Evolutionary conservation across 2,113 vertebrate genomes (phyloP), one percentile per base, ranked within the genome.

Genomic region (Pionites leucogaster): DNA sequence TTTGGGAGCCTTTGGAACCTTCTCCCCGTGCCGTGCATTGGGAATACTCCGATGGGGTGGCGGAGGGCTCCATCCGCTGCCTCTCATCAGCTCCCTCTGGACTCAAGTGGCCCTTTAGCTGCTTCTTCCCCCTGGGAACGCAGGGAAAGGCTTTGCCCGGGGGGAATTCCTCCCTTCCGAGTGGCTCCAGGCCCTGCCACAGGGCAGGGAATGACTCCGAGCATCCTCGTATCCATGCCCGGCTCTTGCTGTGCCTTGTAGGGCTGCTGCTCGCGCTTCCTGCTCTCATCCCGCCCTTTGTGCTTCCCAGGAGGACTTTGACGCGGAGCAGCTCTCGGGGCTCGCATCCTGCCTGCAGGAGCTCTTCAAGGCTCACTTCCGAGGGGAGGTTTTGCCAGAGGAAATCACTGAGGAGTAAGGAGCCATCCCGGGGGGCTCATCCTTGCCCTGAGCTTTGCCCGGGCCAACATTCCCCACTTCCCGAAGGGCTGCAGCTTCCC

Each of bases 331-430:
- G 98, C 97, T 99, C 91, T 99, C 99, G 0, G 98, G 98, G 37
- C 96, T 99, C 5, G 99, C 99, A 2, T 99, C 99, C 82, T 99
- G 99, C 97, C 98, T 99, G 22, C 98, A 99, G 52, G 99, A 99
- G 86, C 98, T 99, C 11, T 99, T 99, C 71, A 99, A 99, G 92
- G 98, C 98, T 35, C 99, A 99, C 59, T 99, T 99, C 97, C 98
- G 99, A 17, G 99, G 99, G 55, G 99, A 99, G 79, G 99, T 99
- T 7, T 91, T 99, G n/a, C 99, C 99, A 0, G 99, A 99, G 55
- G 99, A 99, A 95, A 98, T 99, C 97, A 99, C 99, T 0, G 99
- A 99, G 82, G 99, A 99, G 99, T 99, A 98, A 96, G 98, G 88
- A 8, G 27, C 17, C 2, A 2, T 17, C 11, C 31, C 9, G 8